A percentile compares a stretch with the other conserved stretches of the same genome.
Evolutionary conservation across 2,888 invertebrate species (phyloP).

Genomic region (Epirrhoe tristata): DNA sequence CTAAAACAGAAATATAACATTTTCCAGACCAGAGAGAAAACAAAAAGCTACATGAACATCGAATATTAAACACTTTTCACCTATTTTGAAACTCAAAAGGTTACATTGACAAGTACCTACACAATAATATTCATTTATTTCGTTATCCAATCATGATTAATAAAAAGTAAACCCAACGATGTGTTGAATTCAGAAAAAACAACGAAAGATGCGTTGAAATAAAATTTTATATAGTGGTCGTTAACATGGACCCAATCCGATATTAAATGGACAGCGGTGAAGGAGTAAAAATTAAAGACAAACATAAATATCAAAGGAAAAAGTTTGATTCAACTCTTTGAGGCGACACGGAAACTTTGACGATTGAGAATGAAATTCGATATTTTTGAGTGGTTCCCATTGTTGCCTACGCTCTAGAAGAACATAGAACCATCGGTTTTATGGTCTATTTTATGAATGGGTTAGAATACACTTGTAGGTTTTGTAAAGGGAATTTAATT

Average conservation of each 20-base stretch:
- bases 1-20: not conserved
- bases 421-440: constrained; percentile 62
- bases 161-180: constrained; percentile 78
- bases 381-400: constrained; percentile 68
- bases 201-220: constrained; percentile 75
- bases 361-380: constrained; percentile 78
- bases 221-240: constrained; percentile 84
- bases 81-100: constrained; percentile 13
- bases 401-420: constrained; percentile 63
- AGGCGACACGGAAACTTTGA: constrained; percentile 65
- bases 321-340: constrained; percentile 71
- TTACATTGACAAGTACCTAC: constrained; percentile 32
- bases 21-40: not conserved
- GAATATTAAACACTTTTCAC: not conserved
- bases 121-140: constrained; percentile 43
- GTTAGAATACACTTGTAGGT: constrained; percentile 45
- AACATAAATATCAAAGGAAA: constrained; percentile 79
- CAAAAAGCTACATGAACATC: not conserved
- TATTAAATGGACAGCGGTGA: constrained; percentile 81
- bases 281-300: constrained; percentile 83
- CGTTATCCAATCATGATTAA: constrained; percentile 66
- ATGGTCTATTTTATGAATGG: constrained; percentile 74
- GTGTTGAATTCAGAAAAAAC: constrained; percentile 76
- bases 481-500: constrained; percentile 30
- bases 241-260: constrained; percentile 78